phyloP scores from a whole-genome alignment of 1,140 invertebrate species.

The Caenorhabditis inopinata region DNA sequence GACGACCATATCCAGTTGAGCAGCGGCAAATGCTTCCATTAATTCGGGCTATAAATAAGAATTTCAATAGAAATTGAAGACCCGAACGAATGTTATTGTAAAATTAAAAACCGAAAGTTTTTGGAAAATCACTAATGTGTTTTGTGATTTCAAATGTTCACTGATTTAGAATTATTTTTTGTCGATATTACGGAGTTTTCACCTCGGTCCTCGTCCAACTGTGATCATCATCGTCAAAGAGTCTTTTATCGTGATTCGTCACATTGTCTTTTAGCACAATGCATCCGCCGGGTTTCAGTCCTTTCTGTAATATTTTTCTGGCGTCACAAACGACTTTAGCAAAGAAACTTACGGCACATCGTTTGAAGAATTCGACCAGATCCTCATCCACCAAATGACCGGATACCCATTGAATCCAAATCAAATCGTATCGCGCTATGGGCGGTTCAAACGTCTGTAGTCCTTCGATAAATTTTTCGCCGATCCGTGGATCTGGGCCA shows the following conservation, averaged over 20 bases:
- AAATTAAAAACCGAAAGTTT: too few relatives aligned
- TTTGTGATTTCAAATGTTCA: too few relatives aligned
- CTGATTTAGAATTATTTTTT: too few relatives aligned
- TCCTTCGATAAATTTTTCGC: constrained; percentile 69
- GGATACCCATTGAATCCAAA: constrained; percentile 97
- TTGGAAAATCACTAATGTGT: too few relatives aligned
- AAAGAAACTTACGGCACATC: constrained; percentile 73
- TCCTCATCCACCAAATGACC: constrained; percentile 86
- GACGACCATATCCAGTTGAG: constrained; percentile 77
- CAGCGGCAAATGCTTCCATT: constrained; percentile 74
- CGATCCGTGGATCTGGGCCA: constrained; percentile 65
- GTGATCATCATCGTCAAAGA: constrained; percentile 83
- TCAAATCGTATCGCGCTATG: constrained; percentile 79
- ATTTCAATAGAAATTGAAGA: background rate
- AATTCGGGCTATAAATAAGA: background rate
- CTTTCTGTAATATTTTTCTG: constrained; percentile 73
- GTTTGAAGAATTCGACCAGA: constrained; percentile 79
- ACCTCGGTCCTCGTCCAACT: constrained; percentile 80
- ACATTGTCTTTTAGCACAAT: constrained; percentile 95
- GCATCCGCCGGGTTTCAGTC: constrained; percentile 76
- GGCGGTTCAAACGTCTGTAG: constrained; percentile 83
- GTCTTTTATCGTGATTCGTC: constrained; percentile 73
- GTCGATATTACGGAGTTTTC: constrained; percentile 50
- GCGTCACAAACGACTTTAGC: background rate
- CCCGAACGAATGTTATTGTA: too few relatives aligned